Percentiles rank a stretch among this genome's conserved stretches.
These are phyloP conservation scores for Alosa sapidissima DNA, from an alignment of 2,797 vertebrate species.

Conservation along the genomic window DNA sequence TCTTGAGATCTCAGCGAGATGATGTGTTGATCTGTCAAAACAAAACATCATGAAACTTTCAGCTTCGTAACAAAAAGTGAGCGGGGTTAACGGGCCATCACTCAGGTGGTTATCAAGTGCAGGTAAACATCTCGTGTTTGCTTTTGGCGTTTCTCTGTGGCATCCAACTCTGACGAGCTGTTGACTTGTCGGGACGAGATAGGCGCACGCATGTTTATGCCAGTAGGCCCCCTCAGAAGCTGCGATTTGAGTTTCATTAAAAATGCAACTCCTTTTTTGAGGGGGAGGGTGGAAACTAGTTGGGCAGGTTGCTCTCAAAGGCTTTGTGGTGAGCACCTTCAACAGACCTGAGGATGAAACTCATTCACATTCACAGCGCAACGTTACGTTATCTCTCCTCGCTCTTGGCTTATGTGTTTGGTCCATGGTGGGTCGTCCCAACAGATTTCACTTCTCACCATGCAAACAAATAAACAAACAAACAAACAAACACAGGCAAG, in stretches of 20 bases:
- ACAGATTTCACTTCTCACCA: constrained; percentile 19
- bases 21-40: constrained; percentile 23
- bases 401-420: constrained; percentile 12
- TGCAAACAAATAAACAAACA: constrained; percentile 39
- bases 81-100: constrained; percentile 11
- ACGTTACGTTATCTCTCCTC: background rate
- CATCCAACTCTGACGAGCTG: constrained; percentile 6
- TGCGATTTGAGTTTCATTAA: constrained; percentile 13
- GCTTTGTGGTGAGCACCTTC: constrained; percentile 22
- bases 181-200: background rate
- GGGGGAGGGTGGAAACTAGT: background rate
- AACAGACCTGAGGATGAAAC: constrained; percentile 24
- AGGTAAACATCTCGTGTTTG: constrained; percentile 1
- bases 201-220: background rate
- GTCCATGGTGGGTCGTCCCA: constrained; percentile 17
- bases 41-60: constrained; percentile 25
- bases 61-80: background rate
- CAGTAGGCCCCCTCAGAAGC: constrained; percentile 6
- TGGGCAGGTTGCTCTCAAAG: background rate
- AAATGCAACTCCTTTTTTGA: constrained; percentile 11
- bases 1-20: background rate
- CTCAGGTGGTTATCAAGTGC: background rate
- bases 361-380: constrained; percentile 40
- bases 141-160: background rate
- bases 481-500: background rate